Evolutionary conservation across 2,888 invertebrate species (phyloP).

Genomic region (Drosophila limbata): DNA sequence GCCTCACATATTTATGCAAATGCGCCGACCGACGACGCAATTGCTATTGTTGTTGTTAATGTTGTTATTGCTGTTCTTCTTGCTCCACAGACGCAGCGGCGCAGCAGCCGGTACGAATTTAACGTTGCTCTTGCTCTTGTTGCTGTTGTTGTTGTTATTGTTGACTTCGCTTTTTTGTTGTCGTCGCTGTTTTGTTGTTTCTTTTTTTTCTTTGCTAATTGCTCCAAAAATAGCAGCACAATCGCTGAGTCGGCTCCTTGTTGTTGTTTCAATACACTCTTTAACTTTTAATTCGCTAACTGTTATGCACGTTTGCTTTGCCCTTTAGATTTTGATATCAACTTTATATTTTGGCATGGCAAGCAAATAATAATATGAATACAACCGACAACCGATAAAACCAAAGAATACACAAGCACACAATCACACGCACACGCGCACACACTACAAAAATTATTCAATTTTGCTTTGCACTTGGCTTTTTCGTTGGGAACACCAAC

Average conservation of each 20-base stretch:
- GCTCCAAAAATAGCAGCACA: slow-evolving; percentile 55
- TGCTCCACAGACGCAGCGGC: slow-evolving; percentile 39
- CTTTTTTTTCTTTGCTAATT: slow-evolving; percentile 46
- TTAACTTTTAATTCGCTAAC: slow-evolving; percentile 40
- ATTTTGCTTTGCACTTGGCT: slow-evolving; percentile 71
- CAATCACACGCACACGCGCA: slow-evolving; percentile 32
- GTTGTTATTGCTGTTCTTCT: slow-evolving; percentile 42
- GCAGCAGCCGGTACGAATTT: slow-evolving; percentile 45
- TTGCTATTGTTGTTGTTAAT: slow-evolving; percentile 44
- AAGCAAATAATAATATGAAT: slow-evolving; percentile 51
- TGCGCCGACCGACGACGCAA: slow-evolving; percentile 44
- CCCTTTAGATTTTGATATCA: slow-evolving; percentile 54
- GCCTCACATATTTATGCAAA: slow-evolving; percentile 66
- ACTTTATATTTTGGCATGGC: slow-evolving; percentile 55
- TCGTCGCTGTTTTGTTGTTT: slow-evolving; percentile 21
- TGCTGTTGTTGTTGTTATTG: slow-evolving; percentile 1
- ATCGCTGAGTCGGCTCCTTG: slow-evolving; percentile 43
- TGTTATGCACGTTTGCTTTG: slow-evolving; percentile 59
- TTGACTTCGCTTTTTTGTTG: not conserved
- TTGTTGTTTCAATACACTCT: slow-evolving; percentile 31
- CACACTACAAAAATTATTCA: slow-evolving; percentile 68
- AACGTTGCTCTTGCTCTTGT: slow-evolving; percentile 9
- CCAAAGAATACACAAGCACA: slow-evolving; percentile 15
- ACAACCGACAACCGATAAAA: slow-evolving; percentile 8
- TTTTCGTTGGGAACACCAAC: slow-evolving; percentile 48